These are phyloP conservation scores for Lanius collurio DNA, from an alignment of 2,113 vertebrate genomes.

Conservation along the genomic window DNA sequence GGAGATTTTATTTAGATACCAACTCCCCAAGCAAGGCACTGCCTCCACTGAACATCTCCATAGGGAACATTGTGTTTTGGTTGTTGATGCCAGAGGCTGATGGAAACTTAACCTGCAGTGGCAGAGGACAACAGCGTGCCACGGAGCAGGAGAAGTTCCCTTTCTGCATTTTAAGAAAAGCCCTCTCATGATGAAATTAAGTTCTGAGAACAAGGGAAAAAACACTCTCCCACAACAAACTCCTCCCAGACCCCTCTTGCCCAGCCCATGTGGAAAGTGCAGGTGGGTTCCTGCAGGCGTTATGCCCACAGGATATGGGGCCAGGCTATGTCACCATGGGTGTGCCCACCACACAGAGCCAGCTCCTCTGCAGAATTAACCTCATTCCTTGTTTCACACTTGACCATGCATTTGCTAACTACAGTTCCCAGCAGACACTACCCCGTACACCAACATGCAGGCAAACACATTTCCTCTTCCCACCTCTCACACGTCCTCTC, in stretches of 20 bases:
- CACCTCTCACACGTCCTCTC: background rate
- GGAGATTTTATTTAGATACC: background rate
- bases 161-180: background rate
- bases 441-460: accelerated
- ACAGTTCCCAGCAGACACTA: background rate
- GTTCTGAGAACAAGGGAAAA: background rate
- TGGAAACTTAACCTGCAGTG: background rate
- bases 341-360: background rate
- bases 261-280: accelerated
- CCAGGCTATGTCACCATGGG: background rate
- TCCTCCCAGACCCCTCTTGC: background rate
- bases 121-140: background rate
- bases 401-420: background rate
- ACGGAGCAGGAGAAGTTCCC: background rate
- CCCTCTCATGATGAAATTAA: background rate
- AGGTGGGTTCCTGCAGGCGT: background rate
- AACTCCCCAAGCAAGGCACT: background rate
- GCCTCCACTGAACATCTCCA: background rate
- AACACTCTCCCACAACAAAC: accelerated
- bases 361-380: background rate
- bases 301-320: accelerated
- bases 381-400: background rate
- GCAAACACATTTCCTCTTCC: background rate
- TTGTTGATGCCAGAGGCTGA: background rate
- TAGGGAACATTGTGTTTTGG: accelerated